phyloP scores from a whole-genome alignment of 2,113 vertebrate genomes.

The Ardeotis arabs region DNA sequence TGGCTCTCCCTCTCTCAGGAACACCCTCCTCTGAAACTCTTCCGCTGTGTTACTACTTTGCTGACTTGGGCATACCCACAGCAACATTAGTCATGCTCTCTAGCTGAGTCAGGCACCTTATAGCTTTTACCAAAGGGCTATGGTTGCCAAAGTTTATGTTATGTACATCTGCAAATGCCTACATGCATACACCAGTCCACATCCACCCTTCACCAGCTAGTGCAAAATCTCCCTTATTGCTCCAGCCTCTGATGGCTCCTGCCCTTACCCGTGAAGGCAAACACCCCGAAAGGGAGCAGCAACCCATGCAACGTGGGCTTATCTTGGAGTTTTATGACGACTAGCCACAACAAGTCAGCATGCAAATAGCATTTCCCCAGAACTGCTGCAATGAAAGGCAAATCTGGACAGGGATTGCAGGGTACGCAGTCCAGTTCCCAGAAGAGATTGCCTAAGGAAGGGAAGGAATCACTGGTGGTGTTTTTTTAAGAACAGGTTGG shows the following conservation, averaged over 20 bases:
- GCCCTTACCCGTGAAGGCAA: neutral
- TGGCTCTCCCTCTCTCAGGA: neutral
- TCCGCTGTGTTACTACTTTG: neutral
- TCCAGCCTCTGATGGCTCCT: neutral
- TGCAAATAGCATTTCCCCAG: neutral
- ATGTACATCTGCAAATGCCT: neutral
- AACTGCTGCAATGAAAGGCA: neutral
- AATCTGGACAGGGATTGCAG: neutral
- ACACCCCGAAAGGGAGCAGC: neutral
- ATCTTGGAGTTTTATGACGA: neutral
- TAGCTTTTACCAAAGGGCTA: neutral
- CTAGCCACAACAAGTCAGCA: neutral
- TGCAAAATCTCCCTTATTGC: neutral
- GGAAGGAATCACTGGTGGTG: accelerated
- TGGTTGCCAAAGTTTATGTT: neutral
- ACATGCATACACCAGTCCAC: too few species aligned
- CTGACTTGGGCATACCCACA: neutral
- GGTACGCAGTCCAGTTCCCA: neutral
- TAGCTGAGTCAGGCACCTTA: neutral
- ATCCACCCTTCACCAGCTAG: neutral
- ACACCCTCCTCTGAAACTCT: neutral
- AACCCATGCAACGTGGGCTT: neutral
- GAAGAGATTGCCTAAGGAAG: neutral
- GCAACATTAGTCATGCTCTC: neutral
- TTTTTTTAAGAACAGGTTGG: constrained; percentile 12